phyloP scores from a whole-genome alignment of 2,797 vertebrate species.

The Perodicticus potto region DNA sequence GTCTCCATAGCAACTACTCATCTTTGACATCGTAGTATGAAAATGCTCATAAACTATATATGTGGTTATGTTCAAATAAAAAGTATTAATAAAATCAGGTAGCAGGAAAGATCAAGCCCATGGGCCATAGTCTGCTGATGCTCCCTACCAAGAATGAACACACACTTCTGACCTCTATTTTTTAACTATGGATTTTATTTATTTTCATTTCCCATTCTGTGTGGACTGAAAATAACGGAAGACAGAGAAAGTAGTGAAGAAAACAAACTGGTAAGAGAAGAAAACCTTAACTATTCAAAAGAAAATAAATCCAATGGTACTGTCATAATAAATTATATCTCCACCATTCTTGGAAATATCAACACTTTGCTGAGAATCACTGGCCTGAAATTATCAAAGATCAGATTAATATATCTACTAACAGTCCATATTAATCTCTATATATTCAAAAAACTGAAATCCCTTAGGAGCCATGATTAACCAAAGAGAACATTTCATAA shows the following conservation, averaged over 20 bases:
- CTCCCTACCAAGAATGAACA: conserved; percentile 19
- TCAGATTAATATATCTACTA: neutral
- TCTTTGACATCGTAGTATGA: neutral
- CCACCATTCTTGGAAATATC: neutral
- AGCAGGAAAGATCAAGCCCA: neutral
- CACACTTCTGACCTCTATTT: neutral
- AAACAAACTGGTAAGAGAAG: neutral
- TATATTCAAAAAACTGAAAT: neutral
- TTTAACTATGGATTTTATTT: neutral
- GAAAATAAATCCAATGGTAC: neutral
- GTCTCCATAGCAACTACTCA: neutral
- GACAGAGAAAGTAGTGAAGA: neutral
- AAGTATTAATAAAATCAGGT: conserved; percentile 49
- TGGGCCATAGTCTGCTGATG: neutral
- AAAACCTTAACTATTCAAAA: conserved; percentile 47
- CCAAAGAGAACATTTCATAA: neutral
- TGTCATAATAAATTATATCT: neutral
- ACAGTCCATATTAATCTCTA: conserved; percentile 24
- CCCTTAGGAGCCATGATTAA: neutral
- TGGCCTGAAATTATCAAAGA: conserved; percentile 44
- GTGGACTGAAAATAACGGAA: conserved; percentile 32
- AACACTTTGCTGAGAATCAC: neutral
- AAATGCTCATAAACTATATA: neutral
- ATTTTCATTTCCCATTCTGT: conserved; percentile 40
- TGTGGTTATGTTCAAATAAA: neutral